These are phyloP conservation scores for Parnassius apollo DNA, from an alignment of 2,888 invertebrate species.

Conservation along the genomic window DNA sequence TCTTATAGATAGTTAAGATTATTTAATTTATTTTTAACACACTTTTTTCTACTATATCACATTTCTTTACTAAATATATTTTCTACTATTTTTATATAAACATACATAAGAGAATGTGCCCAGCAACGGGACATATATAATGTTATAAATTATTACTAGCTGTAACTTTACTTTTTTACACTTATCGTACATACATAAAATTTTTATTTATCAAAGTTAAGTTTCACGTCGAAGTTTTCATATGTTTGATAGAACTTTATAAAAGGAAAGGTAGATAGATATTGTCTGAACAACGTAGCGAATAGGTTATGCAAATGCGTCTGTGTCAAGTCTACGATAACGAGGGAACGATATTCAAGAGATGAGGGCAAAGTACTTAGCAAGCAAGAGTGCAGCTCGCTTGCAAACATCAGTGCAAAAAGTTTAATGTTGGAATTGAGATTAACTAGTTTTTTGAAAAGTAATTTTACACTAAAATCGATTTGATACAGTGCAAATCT, in stretches of 20 bases:
- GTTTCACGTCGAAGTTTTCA: background rate
- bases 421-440: slow-evolving; percentile 13
- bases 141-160: too few relatives aligned
- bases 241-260: background rate
- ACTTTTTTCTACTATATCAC: too few relatives aligned
- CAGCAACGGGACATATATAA: too few relatives aligned
- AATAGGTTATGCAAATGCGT: slow-evolving; percentile 24
- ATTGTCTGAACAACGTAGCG: slow-evolving; percentile 10
- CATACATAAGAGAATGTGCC: too few relatives aligned
- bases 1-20: too few relatives aligned
- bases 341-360: slow-evolving; percentile 16
- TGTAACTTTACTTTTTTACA: too few relatives aligned
- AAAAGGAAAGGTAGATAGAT: slow-evolving; percentile 8
- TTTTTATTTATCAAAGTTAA: background rate
- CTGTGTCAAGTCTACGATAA: slow-evolving; percentile 20
- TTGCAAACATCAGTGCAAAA: slow-evolving; percentile 21
- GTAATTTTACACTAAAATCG: background rate
- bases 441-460: slow-evolving; percentile 5
- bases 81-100: too few relatives aligned
- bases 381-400: slow-evolving; percentile 8
- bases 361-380: slow-evolving; percentile 20
- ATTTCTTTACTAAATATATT: too few relatives aligned
- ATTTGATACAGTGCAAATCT: too few relatives aligned
- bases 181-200: too few relatives aligned
- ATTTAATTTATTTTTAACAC: too few relatives aligned